Evolutionary conservation across 1,140 invertebrate genomes (phyloP).

Genomic region (Melipona quadrifasciata): DNA sequence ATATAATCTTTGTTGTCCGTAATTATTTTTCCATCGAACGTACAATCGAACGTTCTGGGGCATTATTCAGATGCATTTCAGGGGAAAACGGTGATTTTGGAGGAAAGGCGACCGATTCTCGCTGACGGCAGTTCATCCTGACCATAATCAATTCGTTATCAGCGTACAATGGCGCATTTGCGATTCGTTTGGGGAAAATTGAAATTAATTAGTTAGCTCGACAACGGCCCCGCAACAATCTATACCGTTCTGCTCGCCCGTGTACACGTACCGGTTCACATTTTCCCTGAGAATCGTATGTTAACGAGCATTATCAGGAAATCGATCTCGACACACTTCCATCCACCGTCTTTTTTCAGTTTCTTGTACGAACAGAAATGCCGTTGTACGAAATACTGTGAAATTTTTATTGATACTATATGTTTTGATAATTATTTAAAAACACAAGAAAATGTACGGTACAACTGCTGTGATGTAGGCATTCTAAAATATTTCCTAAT

Average conservation of each 20-base stretch:
- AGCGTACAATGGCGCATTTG: constrained; percentile 73
- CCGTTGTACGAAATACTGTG: too few species aligned
- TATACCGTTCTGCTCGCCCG: constrained; percentile 35
- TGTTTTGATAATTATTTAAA: too few species aligned
- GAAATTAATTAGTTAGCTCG: constrained; percentile 79
- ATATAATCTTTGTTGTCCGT: too few species aligned
- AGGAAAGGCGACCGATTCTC: constrained; percentile 31
- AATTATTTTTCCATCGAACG: too few species aligned
- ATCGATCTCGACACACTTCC: constrained; percentile 43
- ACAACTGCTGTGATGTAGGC: too few species aligned
- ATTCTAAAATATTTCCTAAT: too few species aligned
- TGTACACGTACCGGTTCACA: constrained; percentile 31
- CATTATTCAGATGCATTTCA: neutral
- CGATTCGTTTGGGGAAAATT: constrained; percentile 76
- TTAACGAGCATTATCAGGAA: constrained; percentile 73
- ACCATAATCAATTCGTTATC: constrained; percentile 77
- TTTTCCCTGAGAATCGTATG: constrained; percentile 60
- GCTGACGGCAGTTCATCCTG: constrained; percentile 62
- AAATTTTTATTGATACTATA: too few species aligned
- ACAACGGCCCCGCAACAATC: constrained; percentile 52
- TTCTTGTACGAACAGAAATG: too few species aligned
- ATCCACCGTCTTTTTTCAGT: neutral
- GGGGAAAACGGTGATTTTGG: neutral
- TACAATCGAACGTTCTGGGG: too few species aligned
- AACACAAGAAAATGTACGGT: too few species aligned